These are phyloP conservation scores for Glyphotaelius pellucidus DNA, from an alignment of 2,888 invertebrate species.

Conservation along the genomic window DNA sequence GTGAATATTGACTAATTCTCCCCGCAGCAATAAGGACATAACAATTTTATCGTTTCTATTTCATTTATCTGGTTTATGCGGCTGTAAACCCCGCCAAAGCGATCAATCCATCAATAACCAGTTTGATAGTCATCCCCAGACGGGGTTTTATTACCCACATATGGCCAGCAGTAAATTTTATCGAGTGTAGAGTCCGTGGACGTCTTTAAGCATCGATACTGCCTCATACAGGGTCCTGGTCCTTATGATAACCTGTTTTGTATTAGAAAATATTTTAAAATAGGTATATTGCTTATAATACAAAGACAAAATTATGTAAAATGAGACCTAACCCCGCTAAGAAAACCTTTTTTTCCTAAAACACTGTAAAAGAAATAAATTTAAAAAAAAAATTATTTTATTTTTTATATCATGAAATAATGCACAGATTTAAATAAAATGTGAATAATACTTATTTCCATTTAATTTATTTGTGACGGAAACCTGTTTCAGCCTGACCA, in stretches of 20 bases:
- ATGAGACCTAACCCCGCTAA: no score
- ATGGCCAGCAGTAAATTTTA: constrained; percentile 56
- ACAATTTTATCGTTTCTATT: constrained; percentile 44
- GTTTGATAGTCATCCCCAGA: constrained; percentile 52
- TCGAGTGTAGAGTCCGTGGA: constrained; percentile 50
- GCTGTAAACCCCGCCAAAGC: constrained; percentile 36
- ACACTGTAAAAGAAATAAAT: no score
- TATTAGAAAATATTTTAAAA: no score
- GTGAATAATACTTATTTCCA: no score
- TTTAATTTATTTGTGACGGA: no score
- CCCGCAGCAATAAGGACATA: constrained; percentile 36
- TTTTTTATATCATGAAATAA: no score
- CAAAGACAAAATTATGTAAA: no score
- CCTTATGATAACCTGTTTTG: not conserved
- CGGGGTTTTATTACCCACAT: constrained; percentile 52
- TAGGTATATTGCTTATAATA: no score
- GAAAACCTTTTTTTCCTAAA: no score
- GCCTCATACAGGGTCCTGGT: not conserved
- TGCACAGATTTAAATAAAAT: no score
- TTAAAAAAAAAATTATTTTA: no score
- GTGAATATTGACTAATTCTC: constrained; percentile 38
- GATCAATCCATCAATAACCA: constrained; percentile 50
- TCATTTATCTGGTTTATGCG: constrained; percentile 49
- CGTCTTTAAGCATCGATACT: constrained; percentile 17
- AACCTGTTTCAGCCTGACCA: no score